Evolutionary conservation across 2,113 vertebrate genomes (phyloP).

Genomic region (Naja naja): DNA sequence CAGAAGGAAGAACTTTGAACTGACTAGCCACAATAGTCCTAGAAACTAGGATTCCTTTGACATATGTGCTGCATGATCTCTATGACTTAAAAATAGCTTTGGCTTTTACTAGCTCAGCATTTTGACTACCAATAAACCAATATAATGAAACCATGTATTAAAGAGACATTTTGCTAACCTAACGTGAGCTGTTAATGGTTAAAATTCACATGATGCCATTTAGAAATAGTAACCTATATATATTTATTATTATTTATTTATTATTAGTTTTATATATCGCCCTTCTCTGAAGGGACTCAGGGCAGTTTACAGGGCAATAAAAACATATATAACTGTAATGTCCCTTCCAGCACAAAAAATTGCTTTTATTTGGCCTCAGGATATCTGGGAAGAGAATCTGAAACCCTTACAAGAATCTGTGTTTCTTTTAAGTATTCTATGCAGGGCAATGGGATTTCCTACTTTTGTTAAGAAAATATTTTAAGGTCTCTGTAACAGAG

Average conservation of each 20-base stretch:
- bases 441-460: neutral
- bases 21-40: neutral
- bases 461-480: neutral
- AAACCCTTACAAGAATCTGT: constrained; percentile 27
- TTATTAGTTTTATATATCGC: no score
- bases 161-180: constrained; percentile 17
- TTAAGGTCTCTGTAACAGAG: neutral
- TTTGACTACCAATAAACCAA: constrained; percentile 37
- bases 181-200: neutral
- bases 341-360: constrained; percentile 15
- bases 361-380: neutral
- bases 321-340: neutral
- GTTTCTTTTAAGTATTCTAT: neutral
- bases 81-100: constrained; percentile 24
- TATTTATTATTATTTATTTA: no score
- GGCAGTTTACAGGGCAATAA: no score
- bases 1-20: neutral
- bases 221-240: constrained; percentile 26
- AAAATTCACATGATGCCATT: constrained; percentile 21
- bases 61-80: neutral
- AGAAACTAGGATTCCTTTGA: neutral
- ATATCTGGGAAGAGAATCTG: constrained; percentile 11
- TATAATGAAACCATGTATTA: constrained; percentile 37
- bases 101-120: constrained; percentile 9
- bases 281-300: no score